These are phyloP conservation scores for Plectrocnemia conspersa DNA, from an alignment of 1,140 invertebrate species.

Conservation along the genomic window DNA sequence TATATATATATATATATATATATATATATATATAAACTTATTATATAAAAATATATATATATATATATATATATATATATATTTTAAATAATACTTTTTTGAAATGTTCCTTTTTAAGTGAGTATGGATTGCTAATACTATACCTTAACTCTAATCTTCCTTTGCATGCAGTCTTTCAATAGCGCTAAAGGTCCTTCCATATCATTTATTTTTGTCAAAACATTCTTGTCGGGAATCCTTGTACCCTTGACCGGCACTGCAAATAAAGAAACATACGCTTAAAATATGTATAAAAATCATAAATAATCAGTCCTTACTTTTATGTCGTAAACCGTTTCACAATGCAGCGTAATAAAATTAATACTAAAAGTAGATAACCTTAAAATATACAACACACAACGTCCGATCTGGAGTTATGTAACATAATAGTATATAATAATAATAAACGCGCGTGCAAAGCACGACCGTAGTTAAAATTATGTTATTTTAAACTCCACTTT, in stretches of 20 bases:
- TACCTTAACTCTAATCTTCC: constrained; percentile 61
- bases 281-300: neutral
- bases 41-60: neutral
- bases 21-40: neutral
- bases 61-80: neutral
- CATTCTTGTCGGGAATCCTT: constrained; percentile 42
- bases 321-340: neutral
- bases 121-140: constrained; percentile 25
- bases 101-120: too few species aligned
- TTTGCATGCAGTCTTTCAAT: constrained; percentile 59
- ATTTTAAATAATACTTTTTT: neutral
- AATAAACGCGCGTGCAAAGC: too few species aligned
- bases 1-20: too few species aligned
- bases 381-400: too few species aligned
- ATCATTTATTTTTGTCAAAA: constrained; percentile 60
- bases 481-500: too few species aligned
- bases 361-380: too few species aligned
- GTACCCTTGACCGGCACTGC: constrained; percentile 5
- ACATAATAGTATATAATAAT: too few species aligned
- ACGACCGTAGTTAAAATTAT: too few species aligned
- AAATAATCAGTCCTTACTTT: neutral
- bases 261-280: constrained; percentile 6
- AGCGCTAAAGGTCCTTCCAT: constrained; percentile 58
- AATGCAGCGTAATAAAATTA: constrained; percentile 9
- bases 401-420: too few species aligned